A percentile compares a stretch with the other conserved stretches of the same genome.
phyloP scores from a whole-genome alignment of 2,113 vertebrate genomes.

The Nothobranchius furzeri region DNA sequence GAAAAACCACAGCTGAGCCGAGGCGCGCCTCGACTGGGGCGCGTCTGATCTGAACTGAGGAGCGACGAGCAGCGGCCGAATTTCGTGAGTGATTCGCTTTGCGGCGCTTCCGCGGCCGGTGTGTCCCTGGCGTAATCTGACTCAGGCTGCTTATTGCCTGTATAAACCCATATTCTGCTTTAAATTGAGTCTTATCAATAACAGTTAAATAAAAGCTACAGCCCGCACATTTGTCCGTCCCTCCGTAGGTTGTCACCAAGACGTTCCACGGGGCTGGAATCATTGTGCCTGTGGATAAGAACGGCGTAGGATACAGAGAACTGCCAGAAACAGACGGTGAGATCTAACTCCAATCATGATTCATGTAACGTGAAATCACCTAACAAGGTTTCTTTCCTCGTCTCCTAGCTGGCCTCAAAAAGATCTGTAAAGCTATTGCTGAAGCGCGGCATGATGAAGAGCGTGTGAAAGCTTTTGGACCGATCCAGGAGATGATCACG shows the following conservation, averaged over 20 bases:
- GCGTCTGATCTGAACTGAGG: no score
- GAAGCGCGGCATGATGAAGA: constrained; percentile 88
- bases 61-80: no score
- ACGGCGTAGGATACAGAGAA: constrained; percentile 95
- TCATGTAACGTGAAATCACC: not conserved
- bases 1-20: no score
- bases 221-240: not conserved
- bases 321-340: constrained; percentile 94
- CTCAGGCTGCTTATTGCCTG: no score
- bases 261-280: constrained; percentile 93
- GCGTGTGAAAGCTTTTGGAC: constrained; percentile 91
- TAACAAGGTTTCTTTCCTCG: not conserved
- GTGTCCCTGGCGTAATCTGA: no score
- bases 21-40: no score
- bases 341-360: not conserved
- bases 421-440: constrained; percentile 90
- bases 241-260: constrained; percentile 88
- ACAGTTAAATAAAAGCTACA: not conserved
- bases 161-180: not conserved
- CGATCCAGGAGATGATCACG: constrained; percentile 94
- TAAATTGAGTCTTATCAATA: not conserved
- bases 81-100: no score
- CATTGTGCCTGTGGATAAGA: constrained; percentile 94
- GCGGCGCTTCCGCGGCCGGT: no score
- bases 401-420: constrained; percentile 83